Base-by-base conservation (phyloP, 2,113 vertebrate species). In the Atlantisia rogersi region DNA sequence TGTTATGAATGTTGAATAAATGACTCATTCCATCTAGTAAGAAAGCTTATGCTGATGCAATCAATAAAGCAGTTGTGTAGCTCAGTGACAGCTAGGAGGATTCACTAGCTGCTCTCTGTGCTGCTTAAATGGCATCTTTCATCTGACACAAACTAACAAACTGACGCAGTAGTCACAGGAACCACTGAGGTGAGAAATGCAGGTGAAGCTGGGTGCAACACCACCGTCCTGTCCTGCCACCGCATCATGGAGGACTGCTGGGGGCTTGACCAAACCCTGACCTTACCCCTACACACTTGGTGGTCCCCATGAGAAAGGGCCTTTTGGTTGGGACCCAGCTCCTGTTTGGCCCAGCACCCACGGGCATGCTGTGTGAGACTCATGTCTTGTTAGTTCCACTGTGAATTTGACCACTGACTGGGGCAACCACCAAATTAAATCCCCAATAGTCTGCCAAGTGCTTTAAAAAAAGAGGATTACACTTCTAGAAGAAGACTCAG, bases 1-100 rank as follows among this genome's bases (percentile, higher is more conserved):
- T 93, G 46, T 96, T 94, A 92, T 5, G 28, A 95, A 94, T 67
- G 53, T 48, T 82, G 82, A 95, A 92, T 83, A 90, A 93, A 84
- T 88, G 25, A 89, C 85, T 96, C 69, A 60, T 79, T 91, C 71
- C 32, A 64, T 85, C 85, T 77, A 93, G 53, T 63, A 86, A 90
- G 64, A 65, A 64, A 87, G 80, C 63, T 81, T 79, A 26, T 76
- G 86, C 83, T 86, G 59, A 88, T 80, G 58, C 82, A 67, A 58
- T 95, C 87, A 74, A 26, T 86, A 85, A 91, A 94, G 78, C 68
- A 86, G 71, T 86, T 70, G 35, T 35, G 32, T 82, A 62, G 67
- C 48, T 86, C 42, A 60, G 42, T 58, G 62, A 88, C 78, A 92
- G 31, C 35, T 35, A 81, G 19, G 63, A 82, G 71, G 78, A 76